Conservation (phyloP, 2,888 invertebrate species). For the Priocnemis perturbator region DNA sequence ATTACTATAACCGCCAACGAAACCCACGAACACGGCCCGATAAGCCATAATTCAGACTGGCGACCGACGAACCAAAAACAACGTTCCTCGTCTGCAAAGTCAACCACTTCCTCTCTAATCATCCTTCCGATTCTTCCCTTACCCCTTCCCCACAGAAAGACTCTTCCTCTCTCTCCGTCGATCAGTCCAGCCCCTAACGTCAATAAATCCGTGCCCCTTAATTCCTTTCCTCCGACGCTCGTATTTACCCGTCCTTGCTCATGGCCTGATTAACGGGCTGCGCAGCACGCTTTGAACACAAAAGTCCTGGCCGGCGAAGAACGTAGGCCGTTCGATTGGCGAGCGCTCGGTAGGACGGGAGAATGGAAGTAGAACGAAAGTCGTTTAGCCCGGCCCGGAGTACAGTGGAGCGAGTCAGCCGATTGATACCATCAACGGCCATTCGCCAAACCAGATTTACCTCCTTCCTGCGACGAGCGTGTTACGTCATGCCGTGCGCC, state of each 20-base stretch:
- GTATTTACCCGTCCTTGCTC: conserved; percentile 17
- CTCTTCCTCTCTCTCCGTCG: conserved; percentile 7
- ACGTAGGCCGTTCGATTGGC: conserved; percentile 16
- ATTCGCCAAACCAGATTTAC: neutral
- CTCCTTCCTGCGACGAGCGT: neutral
- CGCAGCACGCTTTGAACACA: conserved; percentile 20
- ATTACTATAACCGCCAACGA: too few species aligned
- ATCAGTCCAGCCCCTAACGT: conserved; percentile 12
- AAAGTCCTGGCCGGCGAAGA: conserved; percentile 20
- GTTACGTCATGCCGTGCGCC: neutral
- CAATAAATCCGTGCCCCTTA: conserved; percentile 23
- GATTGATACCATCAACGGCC: conserved; percentile 34
- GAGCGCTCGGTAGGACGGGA: conserved; percentile 7
- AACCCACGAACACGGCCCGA: too few species aligned
- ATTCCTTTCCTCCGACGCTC: conserved; percentile 7
- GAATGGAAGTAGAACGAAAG: conserved; percentile 46
- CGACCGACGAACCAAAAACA: too few species aligned
- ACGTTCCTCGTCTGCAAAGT: neutral
- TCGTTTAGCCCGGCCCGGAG: conserved; percentile 27
- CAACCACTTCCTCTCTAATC: neutral
- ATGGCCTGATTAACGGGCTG: conserved; percentile 22
- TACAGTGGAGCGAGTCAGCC: conserved; percentile 14
- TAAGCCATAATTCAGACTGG: too few species aligned
- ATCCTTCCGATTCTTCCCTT: neutral
- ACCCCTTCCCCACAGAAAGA: neutral